These are phyloP conservation scores for Eulemur rubriventer DNA, from an alignment of 2,797 vertebrate genomes.

Conservation along the genomic window DNA sequence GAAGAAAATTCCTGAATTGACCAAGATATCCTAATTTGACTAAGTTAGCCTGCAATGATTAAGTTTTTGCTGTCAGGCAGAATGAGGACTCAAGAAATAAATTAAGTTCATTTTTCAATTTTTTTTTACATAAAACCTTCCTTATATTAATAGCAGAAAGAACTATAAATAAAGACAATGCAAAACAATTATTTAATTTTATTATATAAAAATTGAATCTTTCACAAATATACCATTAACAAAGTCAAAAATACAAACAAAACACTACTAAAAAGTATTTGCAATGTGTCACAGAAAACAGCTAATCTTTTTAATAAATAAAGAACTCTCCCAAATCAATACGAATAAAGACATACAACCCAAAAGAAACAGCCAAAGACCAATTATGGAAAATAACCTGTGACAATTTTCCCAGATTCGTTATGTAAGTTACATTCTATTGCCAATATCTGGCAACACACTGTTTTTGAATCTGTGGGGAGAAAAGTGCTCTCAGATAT, in stretches of 20 bases:
- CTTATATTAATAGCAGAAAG: background rate
- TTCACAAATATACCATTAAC: background rate
- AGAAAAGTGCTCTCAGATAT: background rate
- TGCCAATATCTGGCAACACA: background rate
- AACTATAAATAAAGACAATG: background rate
- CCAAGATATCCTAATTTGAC: background rate
- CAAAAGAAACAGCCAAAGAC: background rate
- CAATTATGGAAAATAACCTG: background rate
- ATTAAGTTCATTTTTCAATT: background rate
- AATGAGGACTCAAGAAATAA: background rate
- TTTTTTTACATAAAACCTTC: background rate
- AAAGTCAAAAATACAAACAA: background rate
- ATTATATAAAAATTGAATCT: background rate
- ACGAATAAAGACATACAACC: background rate
- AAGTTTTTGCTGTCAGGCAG: background rate
- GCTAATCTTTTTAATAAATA: background rate
- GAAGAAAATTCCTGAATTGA: background rate
- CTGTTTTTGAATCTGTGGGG: background rate
- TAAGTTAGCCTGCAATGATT: background rate
- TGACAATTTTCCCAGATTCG: background rate
- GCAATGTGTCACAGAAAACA: background rate
- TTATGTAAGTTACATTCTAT: background rate
- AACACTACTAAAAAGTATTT: background rate
- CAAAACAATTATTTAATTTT: background rate
- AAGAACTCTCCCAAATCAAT: background rate